Conservation (phyloP, 2,113 vertebrate species). For the Mungos mungo region DNA sequence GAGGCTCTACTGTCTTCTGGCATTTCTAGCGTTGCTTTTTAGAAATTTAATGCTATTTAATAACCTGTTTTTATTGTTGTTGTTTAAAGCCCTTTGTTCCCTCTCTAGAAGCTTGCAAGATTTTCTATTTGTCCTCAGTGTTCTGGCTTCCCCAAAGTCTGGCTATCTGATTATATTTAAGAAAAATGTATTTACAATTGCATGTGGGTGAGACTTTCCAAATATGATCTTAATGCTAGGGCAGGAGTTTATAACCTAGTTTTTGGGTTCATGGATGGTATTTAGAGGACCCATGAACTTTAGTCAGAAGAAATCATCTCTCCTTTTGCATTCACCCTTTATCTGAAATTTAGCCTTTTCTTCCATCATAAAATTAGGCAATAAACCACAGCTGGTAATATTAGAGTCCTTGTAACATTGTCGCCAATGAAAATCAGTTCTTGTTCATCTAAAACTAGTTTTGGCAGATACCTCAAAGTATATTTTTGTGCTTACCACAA, state of each 20-base stretch:
- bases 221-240: not conserved
- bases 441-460: not conserved
- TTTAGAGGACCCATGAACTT: not conserved
- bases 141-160: not conserved
- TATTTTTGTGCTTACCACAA: not conserved
- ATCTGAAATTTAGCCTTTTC: not conserved
- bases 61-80: not conserved
- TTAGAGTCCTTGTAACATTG: not conserved
- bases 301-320: not conserved
- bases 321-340: not conserved
- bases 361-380: not conserved
- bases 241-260: not conserved
- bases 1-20: not conserved
- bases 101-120: not conserved
- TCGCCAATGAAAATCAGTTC: not conserved
- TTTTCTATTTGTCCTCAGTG: not conserved
- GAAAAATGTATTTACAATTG: not conserved
- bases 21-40: not conserved
- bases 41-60: not conserved
- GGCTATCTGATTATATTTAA: not conserved
- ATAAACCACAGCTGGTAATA: not conserved
- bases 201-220: not conserved
- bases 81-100: not conserved
- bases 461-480: not conserved
- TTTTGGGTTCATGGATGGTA: not conserved